Conservation (phyloP, 37 sponge, comb jelly and placozoan species). For the Ephydatia muelleri region DNA sequence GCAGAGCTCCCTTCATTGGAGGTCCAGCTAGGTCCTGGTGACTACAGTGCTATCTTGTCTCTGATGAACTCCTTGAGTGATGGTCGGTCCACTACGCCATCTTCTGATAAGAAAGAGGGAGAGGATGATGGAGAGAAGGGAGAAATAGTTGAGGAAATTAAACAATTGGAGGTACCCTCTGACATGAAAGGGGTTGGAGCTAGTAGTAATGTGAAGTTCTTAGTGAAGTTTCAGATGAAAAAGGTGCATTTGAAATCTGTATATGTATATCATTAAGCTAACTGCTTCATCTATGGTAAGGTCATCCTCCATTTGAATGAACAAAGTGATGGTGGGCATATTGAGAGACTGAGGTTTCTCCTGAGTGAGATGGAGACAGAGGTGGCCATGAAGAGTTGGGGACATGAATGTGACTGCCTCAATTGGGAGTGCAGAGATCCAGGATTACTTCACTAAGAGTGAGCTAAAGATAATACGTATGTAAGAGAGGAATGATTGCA, state of each 20-base stretch:
- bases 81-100: neutral
- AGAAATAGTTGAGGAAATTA: neutral
- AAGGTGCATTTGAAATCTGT: neutral
- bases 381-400: conserved; percentile 25
- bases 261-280: neutral
- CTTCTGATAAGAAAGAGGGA: neutral
- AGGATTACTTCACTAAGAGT: conserved; percentile 11
- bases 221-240: neutral
- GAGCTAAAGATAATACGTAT: neutral
- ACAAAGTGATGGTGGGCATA: conserved; percentile 13
- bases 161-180: neutral
- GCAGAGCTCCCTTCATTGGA: conserved; percentile 26
- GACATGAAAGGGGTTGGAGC: neutral
- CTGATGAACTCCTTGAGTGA: neutral
- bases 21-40: conserved; percentile 17
- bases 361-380: conserved; percentile 19
- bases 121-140: neutral
- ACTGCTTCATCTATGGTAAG: conserved; percentile 14
- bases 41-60: neutral
- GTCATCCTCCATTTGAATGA: conserved; percentile 44
- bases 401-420: conserved; percentile 23
- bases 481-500: neutral
- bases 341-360: conserved; percentile 19
- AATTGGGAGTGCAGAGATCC: conserved; percentile 5
- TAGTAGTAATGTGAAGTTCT: neutral